phyloP scores from a whole-genome alignment of 2,797 vertebrate species.

The Xiphorhynchus erythropygius region DNA sequence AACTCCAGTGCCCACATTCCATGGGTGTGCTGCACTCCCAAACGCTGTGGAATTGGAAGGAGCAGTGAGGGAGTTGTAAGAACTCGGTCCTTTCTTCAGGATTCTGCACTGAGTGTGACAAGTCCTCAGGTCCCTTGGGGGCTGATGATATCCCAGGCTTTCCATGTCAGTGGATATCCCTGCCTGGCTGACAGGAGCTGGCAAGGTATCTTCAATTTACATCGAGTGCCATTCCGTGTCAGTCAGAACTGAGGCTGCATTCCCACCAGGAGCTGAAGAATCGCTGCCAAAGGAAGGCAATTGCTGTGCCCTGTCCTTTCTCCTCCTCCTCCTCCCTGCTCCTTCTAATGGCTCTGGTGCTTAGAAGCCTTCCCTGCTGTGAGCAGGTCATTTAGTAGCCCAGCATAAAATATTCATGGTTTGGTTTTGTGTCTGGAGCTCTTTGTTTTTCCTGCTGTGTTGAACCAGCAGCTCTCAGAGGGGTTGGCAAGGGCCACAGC shows the following conservation, averaged over 20 bases:
- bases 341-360: neutral
- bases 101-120: neutral
- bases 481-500: neutral
- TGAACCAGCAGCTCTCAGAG: neutral
- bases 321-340: neutral
- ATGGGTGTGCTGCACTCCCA: neutral
- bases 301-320: neutral
- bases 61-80: neutral
- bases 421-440: neutral
- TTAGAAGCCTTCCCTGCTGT: neutral
- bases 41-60: neutral
- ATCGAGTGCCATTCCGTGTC: neutral
- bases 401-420: neutral
- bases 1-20: neutral
- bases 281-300: neutral
- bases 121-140: neutral
- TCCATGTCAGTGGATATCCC: neutral
- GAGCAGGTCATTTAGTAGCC: neutral
- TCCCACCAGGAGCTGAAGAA: neutral
- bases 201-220: neutral
- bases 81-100: neutral
- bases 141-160: neutral
- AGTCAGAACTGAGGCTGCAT: neutral
- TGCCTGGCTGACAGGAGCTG: neutral
- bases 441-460: neutral